Percentiles rank a stretch among this genome's conserved stretches.
Conservation (phyloP, 2,113 vertebrate species). For the Melanerpes formicivorus region DNA sequence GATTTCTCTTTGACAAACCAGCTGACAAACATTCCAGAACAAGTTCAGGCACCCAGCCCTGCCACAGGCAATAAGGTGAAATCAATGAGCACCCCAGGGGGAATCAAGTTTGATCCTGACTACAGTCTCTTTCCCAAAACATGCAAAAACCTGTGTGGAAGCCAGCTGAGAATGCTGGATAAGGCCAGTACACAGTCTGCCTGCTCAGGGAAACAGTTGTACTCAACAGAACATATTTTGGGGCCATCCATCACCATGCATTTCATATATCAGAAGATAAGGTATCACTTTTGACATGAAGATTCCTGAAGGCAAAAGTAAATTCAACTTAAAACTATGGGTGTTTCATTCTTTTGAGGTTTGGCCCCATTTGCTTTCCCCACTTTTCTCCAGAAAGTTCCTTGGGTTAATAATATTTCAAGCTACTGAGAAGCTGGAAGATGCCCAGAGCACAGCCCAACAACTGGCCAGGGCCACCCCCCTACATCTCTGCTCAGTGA, state of each 20-base stretch:
- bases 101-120: conserved; percentile 49
- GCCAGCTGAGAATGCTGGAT: background rate
- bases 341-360: background rate
- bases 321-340: background rate
- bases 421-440: background rate
- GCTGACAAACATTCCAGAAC: conserved; percentile 50
- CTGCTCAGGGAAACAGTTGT: background rate
- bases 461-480: background rate
- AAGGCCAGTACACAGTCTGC: background rate
- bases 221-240: background rate
- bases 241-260: background rate
- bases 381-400: background rate
- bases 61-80: background rate
- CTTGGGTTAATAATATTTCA: background rate
- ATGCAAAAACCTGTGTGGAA: conserved; percentile 12
- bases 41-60: background rate
- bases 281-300: background rate
- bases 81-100: conserved; percentile 38
- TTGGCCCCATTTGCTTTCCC: background rate
- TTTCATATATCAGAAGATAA: background rate
- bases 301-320: background rate
- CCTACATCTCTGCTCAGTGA: rapidly evolving
- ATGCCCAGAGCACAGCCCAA: rapidly evolving
- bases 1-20: background rate
- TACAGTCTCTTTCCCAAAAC: background rate